Conservation (phyloP, 2,113 vertebrate species). For the Mesembrinibis cayennensis region DNA sequence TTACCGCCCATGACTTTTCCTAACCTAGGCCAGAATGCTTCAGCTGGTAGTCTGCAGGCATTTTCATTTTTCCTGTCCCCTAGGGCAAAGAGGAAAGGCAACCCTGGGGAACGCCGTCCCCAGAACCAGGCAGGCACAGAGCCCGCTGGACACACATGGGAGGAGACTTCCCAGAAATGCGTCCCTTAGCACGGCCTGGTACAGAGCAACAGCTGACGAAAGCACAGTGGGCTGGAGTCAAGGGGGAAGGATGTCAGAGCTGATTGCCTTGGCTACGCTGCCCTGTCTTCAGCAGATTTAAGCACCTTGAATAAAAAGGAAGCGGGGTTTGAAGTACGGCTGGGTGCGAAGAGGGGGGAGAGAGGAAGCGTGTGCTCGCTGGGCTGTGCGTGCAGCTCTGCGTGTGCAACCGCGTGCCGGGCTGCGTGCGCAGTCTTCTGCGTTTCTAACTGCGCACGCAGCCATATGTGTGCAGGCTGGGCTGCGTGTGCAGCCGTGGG, state of each 20-base stretch:
- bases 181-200: background rate
- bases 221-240: background rate
- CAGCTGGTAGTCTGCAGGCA: background rate
- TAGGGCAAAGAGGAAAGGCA: background rate
- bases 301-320: background rate
- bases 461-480: fast-evolving
- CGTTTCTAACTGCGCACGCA: background rate
- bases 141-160: background rate
- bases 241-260: background rate
- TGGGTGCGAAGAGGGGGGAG: background rate
- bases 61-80: background rate
- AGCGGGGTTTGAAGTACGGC: background rate
- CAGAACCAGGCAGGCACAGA: background rate
- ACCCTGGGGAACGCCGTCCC: fast-evolving
- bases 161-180: background rate
- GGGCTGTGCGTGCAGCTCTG: background rate
- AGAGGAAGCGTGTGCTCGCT: background rate
- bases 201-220: background rate
- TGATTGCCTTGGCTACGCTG: background rate
- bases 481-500: background rate
- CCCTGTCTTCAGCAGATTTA: background rate
- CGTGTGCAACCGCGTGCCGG: background rate
- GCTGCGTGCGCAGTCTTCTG: background rate
- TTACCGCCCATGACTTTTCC: background rate
- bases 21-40: background rate